These are phyloP conservation scores for Irena cyanogastra DNA, from an alignment of 2,113 vertebrate genomes.

Conservation along the genomic window DNA sequence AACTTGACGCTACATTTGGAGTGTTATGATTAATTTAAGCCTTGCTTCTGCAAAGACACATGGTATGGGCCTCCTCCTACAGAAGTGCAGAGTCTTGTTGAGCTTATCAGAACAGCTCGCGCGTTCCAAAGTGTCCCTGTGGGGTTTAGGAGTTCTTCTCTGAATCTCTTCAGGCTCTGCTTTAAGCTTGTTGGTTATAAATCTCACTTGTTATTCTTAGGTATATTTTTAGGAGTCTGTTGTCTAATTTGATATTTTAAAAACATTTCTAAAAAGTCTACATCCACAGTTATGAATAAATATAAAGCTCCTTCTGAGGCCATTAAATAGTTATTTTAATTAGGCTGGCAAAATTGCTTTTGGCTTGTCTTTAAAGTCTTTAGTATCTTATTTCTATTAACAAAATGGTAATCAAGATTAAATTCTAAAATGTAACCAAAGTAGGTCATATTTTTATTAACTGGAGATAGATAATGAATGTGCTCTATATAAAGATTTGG, in stretches of 20 bases:
- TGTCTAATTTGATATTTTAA: constrained; percentile 39
- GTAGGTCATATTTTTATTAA: constrained; percentile 78
- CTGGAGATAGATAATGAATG: constrained; percentile 75
- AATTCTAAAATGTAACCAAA: constrained; percentile 73
- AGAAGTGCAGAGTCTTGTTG: constrained; percentile 34
- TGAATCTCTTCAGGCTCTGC: neutral
- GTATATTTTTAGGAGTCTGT: constrained; percentile 12
- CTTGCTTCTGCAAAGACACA: constrained; percentile 40
- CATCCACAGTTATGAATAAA: constrained; percentile 47
- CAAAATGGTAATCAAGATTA: constrained; percentile 79
- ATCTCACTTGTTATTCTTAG: constrained; percentile 4
- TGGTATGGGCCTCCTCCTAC: constrained; percentile 16
- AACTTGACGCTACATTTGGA: constrained; percentile 37
- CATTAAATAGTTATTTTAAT: constrained; percentile 72
- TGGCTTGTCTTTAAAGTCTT: constrained; percentile 71
- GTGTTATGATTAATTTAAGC: constrained; percentile 62
- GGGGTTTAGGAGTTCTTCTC: neutral
- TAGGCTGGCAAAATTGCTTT: constrained; percentile 76
- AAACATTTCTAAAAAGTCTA: constrained; percentile 45
- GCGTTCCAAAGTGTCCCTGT: neutral
- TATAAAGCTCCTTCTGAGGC: constrained; percentile 70
- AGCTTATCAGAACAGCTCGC: constrained; percentile 25
- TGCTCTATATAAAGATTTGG: constrained; percentile 73
- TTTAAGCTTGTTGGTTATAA: constrained; percentile 9
- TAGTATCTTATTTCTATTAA: constrained; percentile 76